Percentiles rank a stretch among this genome's conserved stretches.
These are phyloP conservation scores for Zonotrichia leucophrys DNA, from an alignment of 2,113 vertebrate genomes.

Conservation along the genomic window DNA sequence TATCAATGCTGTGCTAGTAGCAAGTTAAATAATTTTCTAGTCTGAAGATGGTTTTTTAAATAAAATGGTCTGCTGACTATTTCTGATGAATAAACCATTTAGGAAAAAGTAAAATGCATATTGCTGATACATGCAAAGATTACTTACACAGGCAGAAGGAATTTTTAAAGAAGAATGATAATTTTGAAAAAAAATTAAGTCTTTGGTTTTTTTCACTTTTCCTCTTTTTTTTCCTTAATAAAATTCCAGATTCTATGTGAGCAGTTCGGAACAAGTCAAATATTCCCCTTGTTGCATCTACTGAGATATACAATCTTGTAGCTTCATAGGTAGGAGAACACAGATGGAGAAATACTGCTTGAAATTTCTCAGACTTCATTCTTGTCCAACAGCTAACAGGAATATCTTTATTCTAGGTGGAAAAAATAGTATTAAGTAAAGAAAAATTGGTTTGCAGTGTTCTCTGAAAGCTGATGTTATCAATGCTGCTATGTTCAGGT, in stretches of 20 bases:
- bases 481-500: neutral
- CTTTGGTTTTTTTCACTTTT: neutral
- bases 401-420: neutral
- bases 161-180: neutral
- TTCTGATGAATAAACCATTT: neutral
- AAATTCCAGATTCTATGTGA: neutral
- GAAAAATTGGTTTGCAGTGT: neutral
- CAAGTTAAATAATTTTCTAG: neutral
- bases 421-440: neutral
- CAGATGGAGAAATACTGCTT: neutral
- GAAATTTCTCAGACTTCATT: neutral
- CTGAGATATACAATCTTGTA: neutral
- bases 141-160: neutral
- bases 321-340: neutral
- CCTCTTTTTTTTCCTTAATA: neutral
- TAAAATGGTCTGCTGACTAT: neutral
- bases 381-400: neutral
- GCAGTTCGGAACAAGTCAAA: neutral
- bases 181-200: neutral
- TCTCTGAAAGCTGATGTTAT: neutral
- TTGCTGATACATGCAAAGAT: neutral
- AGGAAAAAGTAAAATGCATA: neutral
- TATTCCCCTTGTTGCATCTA: neutral
- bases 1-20: neutral
- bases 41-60: neutral